These are phyloP conservation scores for Melanargia galathea DNA, from an alignment of 2,888 invertebrate genomes.

Conservation along the genomic window DNA sequence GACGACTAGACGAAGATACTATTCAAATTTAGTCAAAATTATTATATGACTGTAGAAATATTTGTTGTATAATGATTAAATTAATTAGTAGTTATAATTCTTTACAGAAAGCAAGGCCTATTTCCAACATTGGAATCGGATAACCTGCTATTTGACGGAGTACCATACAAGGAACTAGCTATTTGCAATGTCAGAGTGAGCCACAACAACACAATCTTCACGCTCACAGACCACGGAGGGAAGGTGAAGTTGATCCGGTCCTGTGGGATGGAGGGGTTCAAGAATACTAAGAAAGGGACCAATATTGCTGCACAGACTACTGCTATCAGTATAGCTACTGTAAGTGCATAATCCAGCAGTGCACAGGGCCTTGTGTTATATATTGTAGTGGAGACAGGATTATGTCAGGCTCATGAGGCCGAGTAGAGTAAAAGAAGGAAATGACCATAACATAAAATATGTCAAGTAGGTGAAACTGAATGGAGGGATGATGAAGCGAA, in stretches of 20 bases:
- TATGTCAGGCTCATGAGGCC: no score
- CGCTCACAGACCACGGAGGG: slow-evolving; percentile 87
- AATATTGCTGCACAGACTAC: slow-evolving; percentile 98
- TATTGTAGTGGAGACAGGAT: no score
- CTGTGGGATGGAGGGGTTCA: slow-evolving; percentile 96
- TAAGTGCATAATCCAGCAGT: slow-evolving; percentile 64
- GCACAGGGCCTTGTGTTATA: no score
- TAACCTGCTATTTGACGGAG: slow-evolving; percentile 87
- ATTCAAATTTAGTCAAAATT: no score
- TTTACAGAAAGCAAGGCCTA: slow-evolving; percentile 84
- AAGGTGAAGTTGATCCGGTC: slow-evolving; percentile 84
- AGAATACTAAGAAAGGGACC: slow-evolving; percentile 96
- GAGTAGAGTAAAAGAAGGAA: no score
- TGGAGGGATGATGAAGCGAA: no score
- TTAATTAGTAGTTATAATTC: neutral
- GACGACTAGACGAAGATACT: no score
- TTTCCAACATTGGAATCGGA: slow-evolving; percentile 90
- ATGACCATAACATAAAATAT: no score
- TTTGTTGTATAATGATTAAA: neutral
- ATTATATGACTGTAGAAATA: no score
- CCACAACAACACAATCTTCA: slow-evolving; percentile 94
- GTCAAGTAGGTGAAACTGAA: no score
- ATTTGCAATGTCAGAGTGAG: slow-evolving; percentile 91
- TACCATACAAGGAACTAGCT: slow-evolving; percentile 90
- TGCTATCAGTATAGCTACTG: slow-evolving; percentile 89